Conservation (phyloP, 1,140 invertebrate species). For the Trinorchestia longiramus region DNA sequence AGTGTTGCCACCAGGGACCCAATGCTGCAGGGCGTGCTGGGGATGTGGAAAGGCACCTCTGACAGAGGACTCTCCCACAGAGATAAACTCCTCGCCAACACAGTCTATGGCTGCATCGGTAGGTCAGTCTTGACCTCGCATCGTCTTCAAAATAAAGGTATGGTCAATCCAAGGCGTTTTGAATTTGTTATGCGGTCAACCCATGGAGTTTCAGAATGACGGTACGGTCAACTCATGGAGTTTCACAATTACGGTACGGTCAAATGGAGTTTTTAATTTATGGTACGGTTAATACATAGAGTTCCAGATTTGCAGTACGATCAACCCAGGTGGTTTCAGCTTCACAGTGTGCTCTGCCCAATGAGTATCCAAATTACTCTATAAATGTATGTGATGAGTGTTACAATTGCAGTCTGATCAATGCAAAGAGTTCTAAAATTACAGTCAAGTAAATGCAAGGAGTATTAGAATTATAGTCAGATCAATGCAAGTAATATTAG, state of each 20-base stretch:
- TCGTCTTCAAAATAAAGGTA: not conserved
- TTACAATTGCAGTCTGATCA: too few relatives aligned
- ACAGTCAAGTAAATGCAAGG: too few relatives aligned
- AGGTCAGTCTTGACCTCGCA: not conserved
- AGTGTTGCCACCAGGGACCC: constrained; percentile 64
- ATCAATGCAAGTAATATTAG: too few relatives aligned
- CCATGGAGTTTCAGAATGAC: not conserved
- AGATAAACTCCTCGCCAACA: constrained; percentile 65
- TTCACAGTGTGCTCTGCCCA: too few relatives aligned
- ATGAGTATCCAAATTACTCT: too few relatives aligned
- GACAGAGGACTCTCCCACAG: constrained; percentile 64
- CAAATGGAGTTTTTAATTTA: not conserved
- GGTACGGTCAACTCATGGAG: not conserved
- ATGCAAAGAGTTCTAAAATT: too few relatives aligned
- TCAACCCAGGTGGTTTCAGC: too few relatives aligned
- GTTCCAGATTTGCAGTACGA: too few relatives aligned
- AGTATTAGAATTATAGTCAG: too few relatives aligned
- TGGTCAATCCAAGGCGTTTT: not conserved
- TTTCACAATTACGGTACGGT: not conserved
- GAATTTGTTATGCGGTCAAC: not conserved
- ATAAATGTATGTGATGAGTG: too few relatives aligned
- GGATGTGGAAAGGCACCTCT: constrained; percentile 58
- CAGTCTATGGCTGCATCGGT: constrained; percentile 62
- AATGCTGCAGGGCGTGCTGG: constrained; percentile 61
- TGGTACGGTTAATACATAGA: too few relatives aligned